Evolutionary conservation across 1,140 invertebrate genomes (phyloP).

Genomic region (Coenobita brevimanus): DNA sequence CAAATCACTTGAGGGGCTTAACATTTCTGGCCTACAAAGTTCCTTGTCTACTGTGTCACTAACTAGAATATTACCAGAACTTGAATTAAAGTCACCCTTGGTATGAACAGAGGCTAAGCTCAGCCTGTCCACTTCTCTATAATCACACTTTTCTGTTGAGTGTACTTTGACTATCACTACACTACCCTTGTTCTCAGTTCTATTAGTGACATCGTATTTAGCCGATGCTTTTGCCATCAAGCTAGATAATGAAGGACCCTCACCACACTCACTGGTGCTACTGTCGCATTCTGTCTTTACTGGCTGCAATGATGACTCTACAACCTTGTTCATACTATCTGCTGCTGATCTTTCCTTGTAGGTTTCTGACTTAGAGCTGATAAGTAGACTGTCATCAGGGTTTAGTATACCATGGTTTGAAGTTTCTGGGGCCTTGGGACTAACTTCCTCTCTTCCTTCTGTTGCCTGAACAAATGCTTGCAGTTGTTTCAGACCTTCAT

Average conservation of each 20-base stretch:
- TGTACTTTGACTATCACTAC: background rate
- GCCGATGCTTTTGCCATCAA: background rate
- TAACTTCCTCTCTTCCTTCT: conserved; percentile 10
- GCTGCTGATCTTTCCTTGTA: background rate
- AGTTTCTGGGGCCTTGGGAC: background rate
- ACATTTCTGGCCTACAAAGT: background rate
- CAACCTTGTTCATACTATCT: background rate
- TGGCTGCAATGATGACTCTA: background rate
- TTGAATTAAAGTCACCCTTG: too few relatives aligned
- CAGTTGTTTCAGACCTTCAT: conserved; percentile 39
- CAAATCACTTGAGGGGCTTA: background rate
- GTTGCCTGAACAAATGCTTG: conserved; percentile 37
- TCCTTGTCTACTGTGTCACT: too few relatives aligned
- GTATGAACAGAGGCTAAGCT: too few relatives aligned
- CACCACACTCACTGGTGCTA: background rate
- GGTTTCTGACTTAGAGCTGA: background rate
- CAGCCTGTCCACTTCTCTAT: too few relatives aligned
- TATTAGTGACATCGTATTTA: background rate
- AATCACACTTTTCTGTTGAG: background rate
- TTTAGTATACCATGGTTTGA: too few relatives aligned
- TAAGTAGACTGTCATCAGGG: background rate
- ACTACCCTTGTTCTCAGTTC: background rate
- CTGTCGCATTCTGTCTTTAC: conserved; percentile 13
- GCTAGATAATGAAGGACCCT: background rate
- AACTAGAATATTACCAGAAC: too few relatives aligned